Evolutionary conservation across 1,140 invertebrate genomes (phyloP).

Genomic region (Apis laboriosa): DNA sequence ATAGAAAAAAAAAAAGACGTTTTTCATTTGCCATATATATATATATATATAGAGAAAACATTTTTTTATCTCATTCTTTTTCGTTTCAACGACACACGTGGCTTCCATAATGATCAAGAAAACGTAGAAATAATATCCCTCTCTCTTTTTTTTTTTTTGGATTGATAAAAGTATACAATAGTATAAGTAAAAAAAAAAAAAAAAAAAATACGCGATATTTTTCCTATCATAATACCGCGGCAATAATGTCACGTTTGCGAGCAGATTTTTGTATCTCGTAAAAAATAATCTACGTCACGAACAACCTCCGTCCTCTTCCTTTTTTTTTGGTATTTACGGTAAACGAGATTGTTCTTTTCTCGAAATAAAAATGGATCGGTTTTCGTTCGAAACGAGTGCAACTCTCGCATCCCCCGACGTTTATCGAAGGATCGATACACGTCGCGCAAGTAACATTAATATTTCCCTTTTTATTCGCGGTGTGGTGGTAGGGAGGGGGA

Average conservation of each 20-base stretch:
- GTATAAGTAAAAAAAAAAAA: too few species aligned
- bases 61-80: background rate
- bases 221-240: too few species aligned
- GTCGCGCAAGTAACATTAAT: background rate
- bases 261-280: background rate
- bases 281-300: background rate
- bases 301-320: too few species aligned
- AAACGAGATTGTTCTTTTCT: too few species aligned
- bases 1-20: background rate
- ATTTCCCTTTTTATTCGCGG: constrained; percentile 7
- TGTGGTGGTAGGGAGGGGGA: too few species aligned
- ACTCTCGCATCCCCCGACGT: background rate
- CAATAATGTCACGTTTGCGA: background rate
- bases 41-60: background rate
- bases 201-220: background rate
- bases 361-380: background rate
- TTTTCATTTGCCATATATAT: background rate
- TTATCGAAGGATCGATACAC: background rate
- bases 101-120: background rate
- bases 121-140: background rate
- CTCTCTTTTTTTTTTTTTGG: too few species aligned
- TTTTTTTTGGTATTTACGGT: too few species aligned
- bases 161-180: too few species aligned
- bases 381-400: background rate
- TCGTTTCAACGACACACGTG: background rate